Conservation (phyloP, 2,797 vertebrate species). For the Leontopithecus rosalia region DNA sequence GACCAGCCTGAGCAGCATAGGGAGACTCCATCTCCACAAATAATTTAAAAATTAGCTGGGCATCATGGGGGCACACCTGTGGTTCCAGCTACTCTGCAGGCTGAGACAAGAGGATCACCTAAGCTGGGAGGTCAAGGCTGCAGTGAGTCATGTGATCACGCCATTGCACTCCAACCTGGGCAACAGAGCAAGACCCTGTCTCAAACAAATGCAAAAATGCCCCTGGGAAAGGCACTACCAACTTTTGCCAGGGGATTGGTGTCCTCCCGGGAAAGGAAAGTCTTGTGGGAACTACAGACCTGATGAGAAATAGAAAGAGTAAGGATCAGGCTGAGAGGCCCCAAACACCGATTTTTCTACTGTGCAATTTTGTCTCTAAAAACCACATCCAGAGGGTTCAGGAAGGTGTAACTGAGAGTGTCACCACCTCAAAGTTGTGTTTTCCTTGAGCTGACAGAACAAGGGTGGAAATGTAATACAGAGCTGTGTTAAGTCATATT, state of each 20-base stretch:
- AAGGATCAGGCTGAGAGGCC: neutral
- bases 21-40: neutral
- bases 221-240: neutral
- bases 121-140: neutral
- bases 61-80: neutral
- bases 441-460: constrained; percentile 47
- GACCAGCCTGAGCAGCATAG: neutral
- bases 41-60: neutral
- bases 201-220: neutral
- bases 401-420: neutral
- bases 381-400: neutral
- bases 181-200: neutral
- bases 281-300: neutral
- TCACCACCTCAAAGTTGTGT: neutral
- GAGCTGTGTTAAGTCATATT: constrained; percentile 56
- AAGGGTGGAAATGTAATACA: constrained; percentile 21
- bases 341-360: neutral
- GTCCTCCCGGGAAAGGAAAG: neutral
- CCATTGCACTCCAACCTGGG: neutral
- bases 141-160: neutral
- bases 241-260: neutral
- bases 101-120: neutral
- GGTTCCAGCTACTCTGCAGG: neutral
- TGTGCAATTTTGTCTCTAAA: constrained; percentile 9
- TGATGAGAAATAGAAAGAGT: neutral